Base-by-base conservation (phyloP, 2,888 invertebrate species). In the Chrysopilus asiliformis region DNA sequence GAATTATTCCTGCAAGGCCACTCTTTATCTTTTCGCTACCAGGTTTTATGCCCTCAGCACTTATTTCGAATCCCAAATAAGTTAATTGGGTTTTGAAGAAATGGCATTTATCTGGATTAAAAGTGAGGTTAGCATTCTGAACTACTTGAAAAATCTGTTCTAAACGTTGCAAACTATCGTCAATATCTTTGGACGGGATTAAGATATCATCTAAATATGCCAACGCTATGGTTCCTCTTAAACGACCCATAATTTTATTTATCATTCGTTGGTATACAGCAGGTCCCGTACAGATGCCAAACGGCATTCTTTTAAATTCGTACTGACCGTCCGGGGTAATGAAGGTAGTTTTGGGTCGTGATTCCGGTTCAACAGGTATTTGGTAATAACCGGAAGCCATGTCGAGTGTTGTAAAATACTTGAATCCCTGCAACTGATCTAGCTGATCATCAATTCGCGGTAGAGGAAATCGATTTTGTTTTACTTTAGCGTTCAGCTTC, bases 341-440 rank as follows among this genome's bases (percentile, higher is more conserved):
- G 15, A 53, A 48, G 1, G 48, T 49, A 1, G 50, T 54, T 20
- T 49, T 49, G 2, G 22, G 35, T 4, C 43, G 43, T 27, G 48
- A 47, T 8, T 32, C 25, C 25, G 30, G 25, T 15, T 30, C 27
- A 3, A 41, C 19, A 4, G 38, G 32, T 26, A 36, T 36, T 24
- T 40, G 40, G 12, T 40, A 40, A n/a, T 39, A 40, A 9, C 40
- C 40, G 4, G 37, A 41, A 2, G 38, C 20, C 30, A 41, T 32
- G 17, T 42, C 42, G 4, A 39, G 10, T 3, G 29, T 38, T 1
- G 32, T 38, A 17, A 32, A 43, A n/a, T 33, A 36, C 12, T 32
- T 28, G 20, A 34, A 33, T 2, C 38, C 40, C n/a, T 32, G 34
- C 16, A 42, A 12, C 9, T 41, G 31, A 18, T 41, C 35, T 2